Evolutionary conservation across 2,113 vertebrate genomes (phyloP), one percentile per base, ranked within the genome.

Genomic region (Mesitornis unicolor): DNA sequence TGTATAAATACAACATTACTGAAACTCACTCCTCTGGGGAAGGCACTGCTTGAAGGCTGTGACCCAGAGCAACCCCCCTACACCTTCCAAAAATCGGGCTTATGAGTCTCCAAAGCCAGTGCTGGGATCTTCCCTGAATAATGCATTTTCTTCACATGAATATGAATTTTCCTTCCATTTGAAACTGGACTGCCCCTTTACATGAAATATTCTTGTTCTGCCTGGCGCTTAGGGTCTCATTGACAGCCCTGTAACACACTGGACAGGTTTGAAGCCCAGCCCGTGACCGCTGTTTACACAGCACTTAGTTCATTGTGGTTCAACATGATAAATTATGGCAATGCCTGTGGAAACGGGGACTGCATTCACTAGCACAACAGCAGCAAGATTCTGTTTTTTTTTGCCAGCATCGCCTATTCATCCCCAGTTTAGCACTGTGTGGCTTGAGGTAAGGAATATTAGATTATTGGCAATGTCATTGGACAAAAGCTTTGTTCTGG

Each of bases 201-300:
- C 36, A 24, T 51, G 28, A 77, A 54, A 38, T 59, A 4, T 56
- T 45, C 70, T 42, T 54, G 8, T 69, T 29, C 29, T 83, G n/a
- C 48, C 35, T 75, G 6, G 0, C 2, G 2, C 43, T 53, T 67
- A 42, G 67, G 33, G 50, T 65, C 20, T 76, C 7, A 29, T 7
- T 1, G 5, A 8, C 47, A 84, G 43, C 38, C 24, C 25, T 25
- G 17, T 13, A 1, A 2, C 33, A 20, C 14, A 1, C 10, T 5
- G 13, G 10, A 11, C 7, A 5, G 26, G 16, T 76, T 10, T 42
- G 61, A 42, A 93, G 59, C 36, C 56, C 77, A 59, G 28, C 35
- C 36, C 1, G 0, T 25, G n/a, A 31, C 43, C 48, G 11, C 36
- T 7, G 5, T 63, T 84, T 42, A 42, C 42, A 26, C 36, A 70